phyloP scores from a whole-genome alignment of 92 coral and sea anemone genomes.

The Parazoanthus darwini region DNA sequence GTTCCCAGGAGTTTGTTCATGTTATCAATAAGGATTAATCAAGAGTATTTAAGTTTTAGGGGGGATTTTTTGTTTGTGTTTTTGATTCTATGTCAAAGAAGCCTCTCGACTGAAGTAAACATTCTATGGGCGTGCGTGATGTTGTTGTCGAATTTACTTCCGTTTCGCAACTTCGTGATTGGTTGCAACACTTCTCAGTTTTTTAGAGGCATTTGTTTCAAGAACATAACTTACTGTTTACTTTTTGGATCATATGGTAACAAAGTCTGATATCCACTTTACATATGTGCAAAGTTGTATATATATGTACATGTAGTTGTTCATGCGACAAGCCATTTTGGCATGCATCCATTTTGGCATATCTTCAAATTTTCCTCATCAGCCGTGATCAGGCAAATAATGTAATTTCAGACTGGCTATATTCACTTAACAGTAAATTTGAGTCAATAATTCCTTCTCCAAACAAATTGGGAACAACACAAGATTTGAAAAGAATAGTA shows the following conservation, averaged over 20 bases:
- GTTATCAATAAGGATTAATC: not conserved
- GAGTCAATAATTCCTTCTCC: not conserved
- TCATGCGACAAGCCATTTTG: not conserved
- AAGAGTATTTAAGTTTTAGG: not conserved
- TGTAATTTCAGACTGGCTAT: not conserved
- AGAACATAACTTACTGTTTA: not conserved
- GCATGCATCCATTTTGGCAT: not conserved
- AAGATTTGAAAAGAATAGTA: too few relatives aligned
- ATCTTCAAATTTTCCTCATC: not conserved
- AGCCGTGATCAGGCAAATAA: not conserved
- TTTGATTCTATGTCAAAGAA: not conserved
- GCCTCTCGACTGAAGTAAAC: conserved; percentile 2
- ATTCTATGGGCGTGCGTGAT: conserved; percentile 15
- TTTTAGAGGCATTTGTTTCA: too few relatives aligned
- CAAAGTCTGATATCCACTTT: not conserved
- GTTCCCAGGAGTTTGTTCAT: not conserved
- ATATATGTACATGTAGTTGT: not conserved
- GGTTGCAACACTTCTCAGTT: not conserved
- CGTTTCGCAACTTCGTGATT: not conserved
- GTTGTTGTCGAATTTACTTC: conserved; percentile 37
- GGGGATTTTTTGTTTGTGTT: not conserved
- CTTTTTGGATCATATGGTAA: not conserved
- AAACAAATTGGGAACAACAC: too few relatives aligned
- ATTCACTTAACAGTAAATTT: not conserved
- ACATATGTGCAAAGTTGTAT: not conserved